Conservation (phyloP, 2,113 vertebrate genomes). For the Oreocharis arfaki region DNA sequence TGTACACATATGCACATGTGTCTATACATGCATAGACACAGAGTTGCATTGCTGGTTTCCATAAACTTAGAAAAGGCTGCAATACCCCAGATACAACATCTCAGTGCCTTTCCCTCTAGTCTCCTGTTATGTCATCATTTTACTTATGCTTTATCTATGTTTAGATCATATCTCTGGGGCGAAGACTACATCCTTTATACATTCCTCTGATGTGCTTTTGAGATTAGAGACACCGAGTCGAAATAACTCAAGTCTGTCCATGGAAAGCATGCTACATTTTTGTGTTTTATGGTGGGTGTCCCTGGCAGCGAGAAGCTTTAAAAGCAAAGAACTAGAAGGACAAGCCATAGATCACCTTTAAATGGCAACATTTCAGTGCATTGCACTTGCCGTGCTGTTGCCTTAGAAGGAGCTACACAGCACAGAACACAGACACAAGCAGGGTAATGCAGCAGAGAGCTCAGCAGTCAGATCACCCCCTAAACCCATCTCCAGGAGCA, state of each 20-base stretch:
- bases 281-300: not conserved
- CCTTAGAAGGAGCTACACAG: not conserved
- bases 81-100: not conserved
- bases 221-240: not conserved
- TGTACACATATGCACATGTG: fast-evolving
- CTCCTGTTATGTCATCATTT: constrained; percentile 5
- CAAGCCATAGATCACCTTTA: constrained; percentile 1
- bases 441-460: fast-evolving
- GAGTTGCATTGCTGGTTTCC: not conserved
- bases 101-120: not conserved
- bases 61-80: not conserved
- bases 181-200: constrained; percentile 6
- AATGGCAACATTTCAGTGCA: not conserved
- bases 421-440: not conserved
- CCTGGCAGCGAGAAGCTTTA: not conserved
- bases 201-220: constrained; percentile 15
- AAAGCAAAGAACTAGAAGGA: not conserved
- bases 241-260: constrained; percentile 30
- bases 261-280: not conserved
- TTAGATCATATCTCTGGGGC: not conserved
- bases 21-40: not conserved
- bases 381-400: not conserved
- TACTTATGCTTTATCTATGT: not conserved
- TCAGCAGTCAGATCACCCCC: not conserved
- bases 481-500: fast-evolving